Percentiles rank a stretch among this genome's conserved stretches.
phyloP scores from a whole-genome alignment of 2,113 vertebrate genomes.

The Stigmatopora argus region DNA sequence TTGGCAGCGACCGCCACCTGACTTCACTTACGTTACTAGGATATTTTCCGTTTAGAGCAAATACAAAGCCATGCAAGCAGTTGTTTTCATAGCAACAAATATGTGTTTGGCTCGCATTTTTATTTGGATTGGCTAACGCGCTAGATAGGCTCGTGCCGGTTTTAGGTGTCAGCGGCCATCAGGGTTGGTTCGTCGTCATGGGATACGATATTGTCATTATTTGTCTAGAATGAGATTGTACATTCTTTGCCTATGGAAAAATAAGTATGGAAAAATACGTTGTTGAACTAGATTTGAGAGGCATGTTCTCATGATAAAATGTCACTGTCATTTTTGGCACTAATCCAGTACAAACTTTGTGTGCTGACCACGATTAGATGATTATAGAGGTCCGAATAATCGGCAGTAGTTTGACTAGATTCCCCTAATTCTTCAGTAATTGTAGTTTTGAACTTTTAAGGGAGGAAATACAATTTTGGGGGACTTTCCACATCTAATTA shows the following conservation, averaged over 20 bases:
- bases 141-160: background rate
- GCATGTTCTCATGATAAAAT: slow-evolving; percentile 46
- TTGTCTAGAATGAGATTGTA: background rate
- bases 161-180: background rate
- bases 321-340: slow-evolving; percentile 53
- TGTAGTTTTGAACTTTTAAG: background rate
- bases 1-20: slow-evolving; percentile 45
- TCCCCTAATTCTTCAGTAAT: background rate
- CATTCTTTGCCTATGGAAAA: background rate
- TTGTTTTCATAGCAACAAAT: slow-evolving; percentile 15
- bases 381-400: slow-evolving; percentile 13
- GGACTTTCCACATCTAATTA: background rate
- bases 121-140: background rate
- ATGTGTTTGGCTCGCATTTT: background rate
- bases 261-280: background rate
- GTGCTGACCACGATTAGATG: slow-evolving; percentile 14
- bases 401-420: slow-evolving; percentile 7
- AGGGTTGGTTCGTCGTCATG: background rate
- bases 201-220: background rate
- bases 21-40: slow-evolving; percentile 46
- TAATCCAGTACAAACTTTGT: slow-evolving; percentile 33
- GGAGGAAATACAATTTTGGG: background rate
- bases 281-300: too few relatives aligned
- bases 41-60: slow-evolving; percentile 45
- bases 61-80: slow-evolving; percentile 30